Conservation (phyloP, 2,113 vertebrate genomes). For the Passer domesticus region DNA sequence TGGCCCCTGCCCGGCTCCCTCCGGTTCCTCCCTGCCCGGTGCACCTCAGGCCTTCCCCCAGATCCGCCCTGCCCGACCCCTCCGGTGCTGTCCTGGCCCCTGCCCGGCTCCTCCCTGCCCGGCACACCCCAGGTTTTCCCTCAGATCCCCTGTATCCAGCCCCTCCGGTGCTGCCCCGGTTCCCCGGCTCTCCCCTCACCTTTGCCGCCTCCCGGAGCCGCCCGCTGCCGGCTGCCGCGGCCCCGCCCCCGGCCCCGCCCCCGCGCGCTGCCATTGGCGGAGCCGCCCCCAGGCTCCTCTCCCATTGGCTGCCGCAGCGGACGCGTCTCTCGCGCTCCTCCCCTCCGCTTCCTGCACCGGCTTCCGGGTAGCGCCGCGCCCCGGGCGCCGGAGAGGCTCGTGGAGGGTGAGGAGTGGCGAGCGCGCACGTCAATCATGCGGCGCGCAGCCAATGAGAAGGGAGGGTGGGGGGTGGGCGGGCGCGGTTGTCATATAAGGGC, state of each 20-base stretch:
- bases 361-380: neutral
- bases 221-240: neutral
- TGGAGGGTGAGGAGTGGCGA: neutral
- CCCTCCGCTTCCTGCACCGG: neutral
- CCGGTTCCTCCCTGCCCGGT: too few species aligned
- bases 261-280: neutral
- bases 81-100: too few species aligned
- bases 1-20: too few species aligned
- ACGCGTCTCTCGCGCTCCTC: neutral
- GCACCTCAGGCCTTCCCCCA: too few species aligned
- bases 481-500: accelerated
- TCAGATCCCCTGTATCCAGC: neutral
- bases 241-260: accelerated
- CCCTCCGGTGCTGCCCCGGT: accelerated
- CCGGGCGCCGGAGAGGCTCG: neutral
- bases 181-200: neutral
- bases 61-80: too few species aligned
- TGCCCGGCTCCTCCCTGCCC: neutral
- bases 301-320: accelerated
- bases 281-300: accelerated
- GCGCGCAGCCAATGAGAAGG: accelerated
- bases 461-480: accelerated
- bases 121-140: neutral
- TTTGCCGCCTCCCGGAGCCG: neutral
- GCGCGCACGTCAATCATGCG: accelerated